A percentile compares a stretch with the other conserved stretches of the same genome.
phyloP scores from a whole-genome alignment of 2,888 invertebrate species.

The Pelosia muscerda region DNA sequence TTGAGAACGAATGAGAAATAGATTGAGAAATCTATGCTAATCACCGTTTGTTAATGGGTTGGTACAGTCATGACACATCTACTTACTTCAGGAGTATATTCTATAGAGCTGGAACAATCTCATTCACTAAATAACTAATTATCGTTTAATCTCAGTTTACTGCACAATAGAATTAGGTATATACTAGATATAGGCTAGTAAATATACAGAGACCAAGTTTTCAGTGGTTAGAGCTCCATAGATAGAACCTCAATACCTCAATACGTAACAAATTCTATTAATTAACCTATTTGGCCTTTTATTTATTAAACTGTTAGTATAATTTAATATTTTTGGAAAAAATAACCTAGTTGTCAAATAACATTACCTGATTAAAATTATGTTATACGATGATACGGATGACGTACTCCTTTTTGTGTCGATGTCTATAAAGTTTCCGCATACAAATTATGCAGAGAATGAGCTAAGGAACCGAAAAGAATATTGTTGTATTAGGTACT shows the following conservation, averaged over 20 bases:
- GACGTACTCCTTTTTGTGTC: constrained; percentile 46
- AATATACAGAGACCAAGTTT: neutral
- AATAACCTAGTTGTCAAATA: neutral
- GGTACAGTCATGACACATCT: too few relatives aligned
- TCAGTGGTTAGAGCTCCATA: neutral
- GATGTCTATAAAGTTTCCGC: constrained; percentile 59
- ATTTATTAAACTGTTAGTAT: too few relatives aligned
- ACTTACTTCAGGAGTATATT: too few relatives aligned
- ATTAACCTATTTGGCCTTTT: too few relatives aligned
- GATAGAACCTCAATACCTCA: neutral
- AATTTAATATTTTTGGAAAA: too few relatives aligned
- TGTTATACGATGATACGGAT: constrained; percentile 32
- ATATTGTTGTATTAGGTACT: constrained; percentile 52
- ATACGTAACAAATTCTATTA: neutral
- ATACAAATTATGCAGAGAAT: constrained; percentile 63
- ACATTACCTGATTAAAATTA: constrained; percentile 21
- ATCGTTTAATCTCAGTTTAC: too few relatives aligned
- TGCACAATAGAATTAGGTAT: too few relatives aligned
- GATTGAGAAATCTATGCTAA: too few relatives aligned
- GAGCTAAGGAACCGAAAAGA: constrained; percentile 53
- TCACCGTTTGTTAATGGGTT: too few relatives aligned
- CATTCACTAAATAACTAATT: too few relatives aligned
- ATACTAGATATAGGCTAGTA: neutral
- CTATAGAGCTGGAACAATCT: too few relatives aligned
- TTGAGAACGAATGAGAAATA: too few relatives aligned